phyloP scores from a whole-genome alignment of 1,140 invertebrate genomes.

The Cyclargus thomasi region DNA sequence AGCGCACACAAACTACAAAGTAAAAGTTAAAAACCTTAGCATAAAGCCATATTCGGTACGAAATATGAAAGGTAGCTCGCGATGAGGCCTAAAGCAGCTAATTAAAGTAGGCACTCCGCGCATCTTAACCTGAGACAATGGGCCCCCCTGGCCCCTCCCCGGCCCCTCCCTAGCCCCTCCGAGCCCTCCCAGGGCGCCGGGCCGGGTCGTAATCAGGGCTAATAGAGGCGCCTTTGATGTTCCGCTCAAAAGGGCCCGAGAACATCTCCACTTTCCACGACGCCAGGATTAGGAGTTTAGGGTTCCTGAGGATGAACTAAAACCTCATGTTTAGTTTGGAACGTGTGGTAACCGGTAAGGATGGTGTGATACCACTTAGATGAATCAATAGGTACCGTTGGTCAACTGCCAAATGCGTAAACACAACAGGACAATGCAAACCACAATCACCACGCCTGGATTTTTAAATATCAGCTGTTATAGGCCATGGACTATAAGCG shows the following conservation, averaged over 20 bases:
- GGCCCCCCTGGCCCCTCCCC: slow-evolving; percentile 19
- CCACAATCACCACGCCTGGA: too few species aligned
- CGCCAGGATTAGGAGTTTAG: background rate
- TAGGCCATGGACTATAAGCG: too few species aligned
- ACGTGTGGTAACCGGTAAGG: too few species aligned
- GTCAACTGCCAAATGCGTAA: too few species aligned
- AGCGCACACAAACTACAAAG: slow-evolving; percentile 13
- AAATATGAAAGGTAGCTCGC: slow-evolving; percentile 22
- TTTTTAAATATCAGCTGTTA: too few species aligned
- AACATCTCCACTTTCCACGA: slow-evolving; percentile 2
- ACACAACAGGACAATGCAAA: too few species aligned
- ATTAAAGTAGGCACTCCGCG: slow-evolving; percentile 58
- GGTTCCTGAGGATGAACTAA: background rate
- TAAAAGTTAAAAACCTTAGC: slow-evolving; percentile 21
- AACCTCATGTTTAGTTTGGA: background rate
- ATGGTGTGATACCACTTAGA: too few species aligned
- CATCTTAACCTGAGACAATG: slow-evolving; percentile 62
- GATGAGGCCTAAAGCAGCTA: slow-evolving; percentile 43
- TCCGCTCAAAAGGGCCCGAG: slow-evolving; percentile 53
- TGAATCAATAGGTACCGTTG: too few species aligned
- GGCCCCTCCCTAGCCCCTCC: slow-evolving; percentile 31
- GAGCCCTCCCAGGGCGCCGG: slow-evolving; percentile 34
- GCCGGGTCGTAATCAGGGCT: slow-evolving; percentile 68
- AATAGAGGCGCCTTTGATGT: slow-evolving; percentile 73
- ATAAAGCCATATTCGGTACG: background rate